These are phyloP conservation scores for Choloepus didactylus DNA, from an alignment of 2,797 vertebrate species.

Conservation along the genomic window DNA sequence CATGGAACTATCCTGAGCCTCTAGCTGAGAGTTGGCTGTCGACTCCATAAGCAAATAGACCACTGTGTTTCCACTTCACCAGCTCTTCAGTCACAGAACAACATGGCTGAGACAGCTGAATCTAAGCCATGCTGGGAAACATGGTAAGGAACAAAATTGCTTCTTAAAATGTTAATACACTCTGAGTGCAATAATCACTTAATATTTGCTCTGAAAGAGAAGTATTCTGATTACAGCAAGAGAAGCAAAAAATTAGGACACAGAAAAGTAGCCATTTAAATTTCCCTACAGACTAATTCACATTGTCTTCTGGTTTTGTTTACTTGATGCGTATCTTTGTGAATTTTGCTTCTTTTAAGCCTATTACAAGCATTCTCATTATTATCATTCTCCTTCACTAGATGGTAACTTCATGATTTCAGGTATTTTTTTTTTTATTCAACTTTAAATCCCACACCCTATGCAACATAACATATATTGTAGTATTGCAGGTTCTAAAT, in stretches of 20 bases:
- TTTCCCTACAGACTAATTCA: not conserved
- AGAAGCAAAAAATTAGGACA: not conserved
- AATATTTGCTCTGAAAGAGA: not conserved
- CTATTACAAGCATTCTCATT: not conserved
- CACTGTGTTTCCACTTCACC: not conserved
- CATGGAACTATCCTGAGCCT: not conserved
- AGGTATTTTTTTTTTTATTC: conserved; percentile 13
- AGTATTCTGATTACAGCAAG: not conserved
- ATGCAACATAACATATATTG: not conserved
- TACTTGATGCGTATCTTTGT: not conserved
- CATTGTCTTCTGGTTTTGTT: not conserved
- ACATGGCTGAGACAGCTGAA: not conserved
- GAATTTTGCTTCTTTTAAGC: not conserved
- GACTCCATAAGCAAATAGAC: not conserved
- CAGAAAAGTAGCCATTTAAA: not conserved
- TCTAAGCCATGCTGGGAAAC: not conserved
- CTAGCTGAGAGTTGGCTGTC: not conserved
- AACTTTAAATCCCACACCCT: not conserved
- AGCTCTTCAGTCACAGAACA: not conserved
- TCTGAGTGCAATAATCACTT: not conserved
- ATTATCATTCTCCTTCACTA: not conserved
- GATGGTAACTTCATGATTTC: not conserved
- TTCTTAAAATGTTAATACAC: not conserved
- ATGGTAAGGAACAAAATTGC: not conserved
- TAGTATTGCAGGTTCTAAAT: not conserved